Conservation (phyloP, 2,797 vertebrate genomes). For the Poecilia gillii region DNA sequence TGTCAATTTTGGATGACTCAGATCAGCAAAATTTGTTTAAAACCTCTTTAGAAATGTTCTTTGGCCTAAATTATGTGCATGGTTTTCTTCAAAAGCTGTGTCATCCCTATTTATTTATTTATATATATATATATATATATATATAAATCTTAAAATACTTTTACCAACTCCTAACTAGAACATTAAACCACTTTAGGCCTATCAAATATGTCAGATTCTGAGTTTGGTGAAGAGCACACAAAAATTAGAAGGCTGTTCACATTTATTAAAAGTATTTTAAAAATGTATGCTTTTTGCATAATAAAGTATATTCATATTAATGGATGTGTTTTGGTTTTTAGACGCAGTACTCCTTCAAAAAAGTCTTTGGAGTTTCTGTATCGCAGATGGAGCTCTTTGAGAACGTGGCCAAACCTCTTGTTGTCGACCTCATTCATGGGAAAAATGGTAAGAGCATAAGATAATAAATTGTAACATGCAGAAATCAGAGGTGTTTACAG, state of each 20-base stretch:
- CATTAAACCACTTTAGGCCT: not conserved
- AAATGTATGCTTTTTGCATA: not conserved
- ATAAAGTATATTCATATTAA: not conserved
- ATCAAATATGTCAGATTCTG: not conserved
- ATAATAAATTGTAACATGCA: not conserved
- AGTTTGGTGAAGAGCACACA: not conserved
- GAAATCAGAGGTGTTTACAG: not conserved
- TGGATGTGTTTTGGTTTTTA: slow-evolving; percentile 58
- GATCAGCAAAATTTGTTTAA: not conserved
- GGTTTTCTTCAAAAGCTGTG: not conserved
- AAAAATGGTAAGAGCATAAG: slow-evolving; percentile 87
- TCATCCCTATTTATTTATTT: not conserved
- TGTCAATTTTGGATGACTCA: not conserved
- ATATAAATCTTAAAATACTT: not conserved
- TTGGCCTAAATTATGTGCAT: not conserved
- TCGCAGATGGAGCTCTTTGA: slow-evolving; percentile 90
- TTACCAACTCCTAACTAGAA: not conserved
- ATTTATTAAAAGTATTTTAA: not conserved
- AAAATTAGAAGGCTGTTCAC: not conserved
- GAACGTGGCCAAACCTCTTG: slow-evolving; percentile 89
- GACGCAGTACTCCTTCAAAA: slow-evolving; percentile 96
- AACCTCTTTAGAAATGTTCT: not conserved
- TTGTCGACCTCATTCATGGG: slow-evolving; percentile 91
- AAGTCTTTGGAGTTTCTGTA: slow-evolving; percentile 88
- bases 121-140: too few relatives aligned